Evolutionary conservation across 2,113 vertebrate genomes (phyloP).

Genomic region (Oceanodroma tethys): DNA sequence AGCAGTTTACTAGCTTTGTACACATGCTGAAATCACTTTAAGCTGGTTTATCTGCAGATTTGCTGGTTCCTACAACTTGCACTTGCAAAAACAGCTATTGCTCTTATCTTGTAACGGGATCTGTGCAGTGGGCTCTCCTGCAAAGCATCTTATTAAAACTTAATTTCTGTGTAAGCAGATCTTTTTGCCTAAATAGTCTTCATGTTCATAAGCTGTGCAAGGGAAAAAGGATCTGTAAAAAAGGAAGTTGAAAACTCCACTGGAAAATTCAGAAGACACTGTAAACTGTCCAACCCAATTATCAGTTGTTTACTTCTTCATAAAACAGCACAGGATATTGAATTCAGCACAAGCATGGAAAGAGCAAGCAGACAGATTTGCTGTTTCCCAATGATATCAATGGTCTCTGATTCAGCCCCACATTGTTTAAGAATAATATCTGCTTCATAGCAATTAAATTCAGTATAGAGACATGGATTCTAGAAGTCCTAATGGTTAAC

Average conservation of each 20-base stretch:
- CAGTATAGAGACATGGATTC: background rate
- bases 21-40: background rate
- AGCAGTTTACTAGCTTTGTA: background rate
- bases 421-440: background rate
- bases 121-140: background rate
- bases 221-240: background rate
- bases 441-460: background rate
- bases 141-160: background rate
- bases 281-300: background rate
- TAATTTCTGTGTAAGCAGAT: background rate
- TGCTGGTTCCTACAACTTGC: background rate
- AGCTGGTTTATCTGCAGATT: background rate
- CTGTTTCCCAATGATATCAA: background rate
- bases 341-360: background rate
- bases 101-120: background rate
- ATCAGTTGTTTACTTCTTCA: background rate
- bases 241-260: background rate
- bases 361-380: background rate
- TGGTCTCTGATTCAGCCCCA: background rate
- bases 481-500: background rate
- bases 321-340: background rate
- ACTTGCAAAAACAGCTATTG: background rate
- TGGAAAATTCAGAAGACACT: background rate
- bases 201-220: background rate
- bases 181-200: background rate